Conservation (phyloP, 2,797 vertebrate genomes). For the Monodelphis domestica region DNA sequence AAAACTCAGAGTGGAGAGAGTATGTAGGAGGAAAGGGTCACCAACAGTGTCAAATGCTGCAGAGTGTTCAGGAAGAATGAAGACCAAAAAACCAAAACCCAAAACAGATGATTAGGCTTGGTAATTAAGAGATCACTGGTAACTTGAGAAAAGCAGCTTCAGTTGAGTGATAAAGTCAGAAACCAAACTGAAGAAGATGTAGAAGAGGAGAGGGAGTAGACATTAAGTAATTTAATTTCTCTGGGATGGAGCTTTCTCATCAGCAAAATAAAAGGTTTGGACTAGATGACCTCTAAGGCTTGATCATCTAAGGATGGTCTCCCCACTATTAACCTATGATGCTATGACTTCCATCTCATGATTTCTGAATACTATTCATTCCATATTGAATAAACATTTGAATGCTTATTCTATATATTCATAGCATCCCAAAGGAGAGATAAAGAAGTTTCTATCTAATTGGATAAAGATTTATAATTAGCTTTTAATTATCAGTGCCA, state of each 20-base stretch:
- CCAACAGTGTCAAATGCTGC: not conserved
- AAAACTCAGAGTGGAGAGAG: not conserved
- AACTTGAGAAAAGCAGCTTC: not conserved
- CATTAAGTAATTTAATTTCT: not conserved
- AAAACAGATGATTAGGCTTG: not conserved
- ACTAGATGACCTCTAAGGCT: not conserved
- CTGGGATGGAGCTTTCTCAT: not conserved
- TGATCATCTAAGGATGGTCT: too few species aligned
- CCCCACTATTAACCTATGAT: not conserved
- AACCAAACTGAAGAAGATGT: not conserved
- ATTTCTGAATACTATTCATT: not conserved
- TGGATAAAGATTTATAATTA: not conserved
- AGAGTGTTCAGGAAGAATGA: not conserved
- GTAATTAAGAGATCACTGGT: not conserved
- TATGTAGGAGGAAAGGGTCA: not conserved
- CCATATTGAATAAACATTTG: not conserved
- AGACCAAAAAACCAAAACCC: too few species aligned
- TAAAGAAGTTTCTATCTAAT: not conserved
- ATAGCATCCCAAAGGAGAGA: not conserved
- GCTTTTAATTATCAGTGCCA: accelerated
- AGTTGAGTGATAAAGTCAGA: not conserved
- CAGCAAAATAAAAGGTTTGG: not conserved
- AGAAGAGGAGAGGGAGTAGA: not conserved
- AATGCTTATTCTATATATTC: not conserved
- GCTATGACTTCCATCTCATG: not conserved